phyloP scores from a whole-genome alignment of 2,888 invertebrate genomes.

The Baccha elongata region DNA sequence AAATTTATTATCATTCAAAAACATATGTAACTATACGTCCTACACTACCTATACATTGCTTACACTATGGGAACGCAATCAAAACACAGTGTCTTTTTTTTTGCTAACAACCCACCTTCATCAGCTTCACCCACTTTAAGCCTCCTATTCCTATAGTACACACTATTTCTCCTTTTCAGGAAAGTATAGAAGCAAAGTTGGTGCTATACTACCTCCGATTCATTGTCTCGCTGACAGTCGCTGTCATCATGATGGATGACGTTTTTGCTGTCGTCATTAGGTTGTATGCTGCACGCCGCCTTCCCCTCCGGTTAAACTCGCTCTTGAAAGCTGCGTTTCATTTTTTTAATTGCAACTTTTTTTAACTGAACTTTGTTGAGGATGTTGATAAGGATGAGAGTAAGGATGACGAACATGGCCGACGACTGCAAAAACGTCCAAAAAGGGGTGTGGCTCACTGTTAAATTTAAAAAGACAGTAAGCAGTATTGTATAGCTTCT shows the following conservation, averaged over 20 bases:
- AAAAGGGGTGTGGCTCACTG: conserved; percentile 44
- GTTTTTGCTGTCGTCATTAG: conserved; percentile 30
- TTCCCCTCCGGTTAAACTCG: conserved; percentile 43
- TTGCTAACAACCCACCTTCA: conserved; percentile 1
- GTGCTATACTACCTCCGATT: conserved; percentile 42
- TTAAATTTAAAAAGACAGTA: conserved; percentile 21
- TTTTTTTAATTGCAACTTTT: conserved; percentile 31
- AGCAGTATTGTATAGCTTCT: conserved; percentile 20
- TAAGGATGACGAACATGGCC: background rate
- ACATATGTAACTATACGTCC: background rate
- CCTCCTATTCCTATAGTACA: conserved; percentile 5
- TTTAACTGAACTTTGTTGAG: conserved; percentile 7
- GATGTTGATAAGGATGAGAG: too few species aligned
- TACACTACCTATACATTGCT: background rate
- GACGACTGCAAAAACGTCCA: conserved; percentile 22
- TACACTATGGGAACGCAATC: conserved; percentile 52
- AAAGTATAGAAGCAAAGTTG: conserved; percentile 35
- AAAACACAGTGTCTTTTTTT: conserved; percentile 26
- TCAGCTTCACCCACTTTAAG: conserved; percentile 2
- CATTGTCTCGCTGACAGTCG: conserved; percentile 7
- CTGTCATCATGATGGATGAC: conserved; percentile 27
- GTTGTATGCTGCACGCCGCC: conserved; percentile 40
- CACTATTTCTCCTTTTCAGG: background rate
- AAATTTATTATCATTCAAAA: conserved; percentile 33
- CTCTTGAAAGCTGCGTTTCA: conserved; percentile 46